Evolutionary conservation across 2,797 vertebrate genomes (phyloP), one percentile per base, ranked within the genome.

Genomic region (Eurystomus glaucurus): DNA sequence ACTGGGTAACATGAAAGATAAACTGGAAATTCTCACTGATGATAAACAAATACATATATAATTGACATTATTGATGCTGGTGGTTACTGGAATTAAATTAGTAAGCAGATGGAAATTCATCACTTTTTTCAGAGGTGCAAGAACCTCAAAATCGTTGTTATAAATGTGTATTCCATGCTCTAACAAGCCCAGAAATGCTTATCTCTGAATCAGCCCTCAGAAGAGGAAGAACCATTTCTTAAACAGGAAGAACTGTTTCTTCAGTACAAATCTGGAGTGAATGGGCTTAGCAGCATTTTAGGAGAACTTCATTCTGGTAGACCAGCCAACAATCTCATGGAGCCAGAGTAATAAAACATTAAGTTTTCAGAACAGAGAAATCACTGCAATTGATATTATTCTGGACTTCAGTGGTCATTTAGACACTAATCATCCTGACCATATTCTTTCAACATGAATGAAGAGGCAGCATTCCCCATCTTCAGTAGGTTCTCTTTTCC

Each of bases 221-320:
- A 83, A 66, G 11, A 70, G 17, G 10, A 58, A 58, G 13, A 81
- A n/a, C 9, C 4, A 0, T 70, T 41, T 41, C 50, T 58, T 64
- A 37, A 83, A 66, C 13, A 70, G 17, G 10, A 58, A 52, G 11
- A 81, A n/a, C 9, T 3, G 0, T 76, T 41, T 41, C 50, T 60
- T 60, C 28, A 58, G 3, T 14, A 21, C 26, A 31, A 12, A 35
- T 21, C 22, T 66, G 35, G 25, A 79, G 58, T 7, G 8, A 3
- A 43, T 1, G 31, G 71, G 21, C 23, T 55, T 31, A 80, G 41
- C 65, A 48, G 22, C 2, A 1, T 0, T 0, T 29, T 26, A 54
- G 16, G 23, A 91, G 37, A 91, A 45, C 18, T 51, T 29, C 23
- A 22, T 6, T 48, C 18, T 3, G 15, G 29, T 52, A 55, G 33